Conservation (phyloP, 2,888 invertebrate species). For the Desoria tigrina region DNA sequence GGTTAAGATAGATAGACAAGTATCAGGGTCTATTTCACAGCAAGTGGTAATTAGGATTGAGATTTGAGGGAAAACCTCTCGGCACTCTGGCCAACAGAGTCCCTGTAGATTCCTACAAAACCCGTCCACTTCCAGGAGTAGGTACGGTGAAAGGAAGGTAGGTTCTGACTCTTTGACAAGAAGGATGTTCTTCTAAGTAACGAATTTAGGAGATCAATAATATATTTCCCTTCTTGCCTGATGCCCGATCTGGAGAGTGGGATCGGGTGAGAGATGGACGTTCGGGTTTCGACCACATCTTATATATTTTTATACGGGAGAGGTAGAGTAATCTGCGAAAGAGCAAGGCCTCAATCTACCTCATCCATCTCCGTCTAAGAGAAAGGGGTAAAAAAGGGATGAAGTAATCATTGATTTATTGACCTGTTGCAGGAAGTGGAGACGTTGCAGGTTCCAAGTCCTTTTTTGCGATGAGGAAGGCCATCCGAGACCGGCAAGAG, state of each 20-base stretch:
- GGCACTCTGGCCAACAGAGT: too few species aligned
- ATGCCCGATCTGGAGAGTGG: too few species aligned
- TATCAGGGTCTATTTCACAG: background rate
- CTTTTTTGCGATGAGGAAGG: constrained; percentile 46
- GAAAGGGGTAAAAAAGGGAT: constrained; percentile 18
- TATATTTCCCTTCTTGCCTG: too few species aligned
- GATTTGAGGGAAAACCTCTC: constrained; percentile 3
- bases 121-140: too few species aligned
- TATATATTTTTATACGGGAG: background rate
- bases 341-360: background rate
- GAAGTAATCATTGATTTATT: constrained; percentile 44
- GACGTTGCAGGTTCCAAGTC: constrained; percentile 41
- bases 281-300: too few species aligned
- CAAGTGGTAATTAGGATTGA: constrained; percentile 15
- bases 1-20: too few species aligned
- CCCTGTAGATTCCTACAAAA: too few species aligned
- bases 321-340: background rate
- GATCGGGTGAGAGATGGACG: too few species aligned
- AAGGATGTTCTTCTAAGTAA: too few species aligned
- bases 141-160: background rate
- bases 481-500: constrained; percentile 42
- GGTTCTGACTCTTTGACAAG: background rate
- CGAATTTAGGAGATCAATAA: too few species aligned
- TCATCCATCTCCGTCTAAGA: constrained; percentile 16
- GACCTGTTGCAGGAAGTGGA: constrained; percentile 41